Conservation (phyloP, 2,113 vertebrate genomes). For the Centropristis striata region DNA sequence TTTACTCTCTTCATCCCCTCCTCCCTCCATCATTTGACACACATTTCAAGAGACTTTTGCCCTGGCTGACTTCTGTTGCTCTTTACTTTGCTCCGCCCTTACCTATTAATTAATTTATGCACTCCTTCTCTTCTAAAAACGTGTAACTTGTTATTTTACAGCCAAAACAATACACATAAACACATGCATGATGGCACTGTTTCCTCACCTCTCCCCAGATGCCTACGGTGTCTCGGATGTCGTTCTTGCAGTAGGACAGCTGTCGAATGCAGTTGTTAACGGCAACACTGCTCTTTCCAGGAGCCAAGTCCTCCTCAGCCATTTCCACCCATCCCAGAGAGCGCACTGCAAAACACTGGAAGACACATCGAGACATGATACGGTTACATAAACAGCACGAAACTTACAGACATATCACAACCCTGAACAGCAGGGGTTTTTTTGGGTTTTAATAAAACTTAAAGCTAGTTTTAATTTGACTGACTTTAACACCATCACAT, state of each 20-base stretch:
- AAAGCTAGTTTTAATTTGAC: not conserved
- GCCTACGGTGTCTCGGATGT: constrained; percentile 97
- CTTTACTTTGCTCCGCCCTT: constrained; percentile 12
- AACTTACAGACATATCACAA: not conserved
- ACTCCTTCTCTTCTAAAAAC: not conserved
- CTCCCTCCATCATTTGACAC: constrained; percentile 21
- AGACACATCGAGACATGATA: not conserved
- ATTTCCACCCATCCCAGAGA: constrained; percentile 99
- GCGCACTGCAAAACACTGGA: constrained; percentile 95
- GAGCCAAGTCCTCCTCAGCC: constrained; percentile 96
- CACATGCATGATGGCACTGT: too few species aligned
- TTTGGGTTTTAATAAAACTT: not conserved
- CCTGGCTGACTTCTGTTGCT: not conserved
- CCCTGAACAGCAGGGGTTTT: too few species aligned
- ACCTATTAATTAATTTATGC: not conserved
- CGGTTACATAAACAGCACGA: not conserved
- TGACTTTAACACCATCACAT: not conserved
- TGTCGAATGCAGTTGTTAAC: constrained; percentile 99
- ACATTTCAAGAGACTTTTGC: constrained; percentile 29
- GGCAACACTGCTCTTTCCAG: constrained; percentile 96
- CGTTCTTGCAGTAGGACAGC: constrained; percentile 98
- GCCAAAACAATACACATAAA: not conserved
- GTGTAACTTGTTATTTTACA: not conserved
- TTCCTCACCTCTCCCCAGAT: constrained; percentile 98
- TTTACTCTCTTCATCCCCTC: constrained; percentile 30